These are phyloP conservation scores for Dynastes hyllus DNA, from an alignment of 2,888 invertebrate species.

Conservation along the genomic window DNA sequence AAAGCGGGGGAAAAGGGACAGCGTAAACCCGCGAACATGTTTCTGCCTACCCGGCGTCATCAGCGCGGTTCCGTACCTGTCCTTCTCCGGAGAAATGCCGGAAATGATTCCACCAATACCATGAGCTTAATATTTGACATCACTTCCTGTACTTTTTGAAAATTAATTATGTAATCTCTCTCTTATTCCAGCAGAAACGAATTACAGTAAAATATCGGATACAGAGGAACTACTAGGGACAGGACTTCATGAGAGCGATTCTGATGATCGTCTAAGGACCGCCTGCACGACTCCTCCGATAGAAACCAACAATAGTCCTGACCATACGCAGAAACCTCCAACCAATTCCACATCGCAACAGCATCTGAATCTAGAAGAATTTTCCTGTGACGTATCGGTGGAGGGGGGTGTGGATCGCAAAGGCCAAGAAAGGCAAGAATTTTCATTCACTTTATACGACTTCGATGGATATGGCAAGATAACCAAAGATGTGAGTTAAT, in stretches of 20 bases:
- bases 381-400: slow-evolving; percentile 91
- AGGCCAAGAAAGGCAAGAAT: slow-evolving; percentile 75
- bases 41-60: no score
- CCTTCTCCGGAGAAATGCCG: no score
- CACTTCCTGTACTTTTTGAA: no score
- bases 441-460: slow-evolving; percentile 93
- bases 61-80: no score
- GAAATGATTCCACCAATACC: no score
- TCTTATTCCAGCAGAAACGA: slow-evolving; percentile 54
- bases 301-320: slow-evolving; percentile 45
- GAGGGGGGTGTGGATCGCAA: slow-evolving; percentile 78
- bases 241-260: slow-evolving; percentile 58
- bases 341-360: slow-evolving; percentile 51
- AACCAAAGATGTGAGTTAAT: slow-evolving; percentile 87
- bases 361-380: slow-evolving; percentile 75
- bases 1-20: no score
- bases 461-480: slow-evolving; percentile 94
- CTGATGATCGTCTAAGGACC: slow-evolving; percentile 57
- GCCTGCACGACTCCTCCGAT: slow-evolving; percentile 59
- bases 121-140: no score
- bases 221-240: slow-evolving; percentile 81
- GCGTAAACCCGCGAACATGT: no score
- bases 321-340: slow-evolving; percentile 49
- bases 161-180: no score
- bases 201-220: slow-evolving; percentile 71